Conservation (phyloP, 2,797 vertebrate genomes). For the Pseudomugil tenellus region DNA sequence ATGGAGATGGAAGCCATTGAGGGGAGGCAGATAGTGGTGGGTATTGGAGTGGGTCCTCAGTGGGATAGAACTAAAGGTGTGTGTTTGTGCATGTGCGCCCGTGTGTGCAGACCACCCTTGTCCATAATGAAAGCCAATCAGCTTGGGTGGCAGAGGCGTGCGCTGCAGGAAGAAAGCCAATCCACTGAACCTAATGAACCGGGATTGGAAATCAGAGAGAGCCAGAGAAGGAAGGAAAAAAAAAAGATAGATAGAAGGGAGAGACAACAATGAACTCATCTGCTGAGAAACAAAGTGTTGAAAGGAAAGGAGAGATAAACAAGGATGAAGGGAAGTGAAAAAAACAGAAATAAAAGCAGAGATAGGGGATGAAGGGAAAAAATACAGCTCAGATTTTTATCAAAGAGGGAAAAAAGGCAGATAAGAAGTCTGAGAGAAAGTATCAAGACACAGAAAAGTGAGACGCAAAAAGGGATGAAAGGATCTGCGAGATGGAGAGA, state of each 20-base stretch:
- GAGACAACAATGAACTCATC: slow-evolving; percentile 37
- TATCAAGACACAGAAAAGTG: neutral
- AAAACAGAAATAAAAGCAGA: neutral
- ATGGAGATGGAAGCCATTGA: slow-evolving; percentile 52
- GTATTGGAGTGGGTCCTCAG: slow-evolving; percentile 61
- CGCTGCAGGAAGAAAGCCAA: slow-evolving; percentile 77
- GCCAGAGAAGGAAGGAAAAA: slow-evolving; percentile 23
- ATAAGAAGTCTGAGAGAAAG: slow-evolving; percentile 17
- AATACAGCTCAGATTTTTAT: neutral
- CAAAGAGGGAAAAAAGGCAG: neutral
- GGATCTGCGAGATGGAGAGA: slow-evolving; percentile 8
- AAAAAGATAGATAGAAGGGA: slow-evolving; percentile 25
- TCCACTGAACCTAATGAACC: slow-evolving; percentile 80
- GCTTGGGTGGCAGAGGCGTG: slow-evolving; percentile 68
- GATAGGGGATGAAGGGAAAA: neutral
- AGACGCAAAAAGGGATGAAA: slow-evolving; percentile 3
- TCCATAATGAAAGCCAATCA: slow-evolving; percentile 82
- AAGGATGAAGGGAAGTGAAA: slow-evolving; percentile 18
- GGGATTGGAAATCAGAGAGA: slow-evolving; percentile 79
- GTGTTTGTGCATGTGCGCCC: slow-evolving; percentile 10
- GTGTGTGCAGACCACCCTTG: slow-evolving; percentile 52
- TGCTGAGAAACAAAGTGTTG: slow-evolving; percentile 26
- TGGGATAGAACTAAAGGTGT: slow-evolving; percentile 34
- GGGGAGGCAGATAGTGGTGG: slow-evolving; percentile 40
- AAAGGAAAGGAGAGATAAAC: slow-evolving; percentile 32